Evolutionary conservation across 2,888 invertebrate species (phyloP), one percentile per base, ranked within the genome.

Genomic region (Nowickia ferox): DNA sequence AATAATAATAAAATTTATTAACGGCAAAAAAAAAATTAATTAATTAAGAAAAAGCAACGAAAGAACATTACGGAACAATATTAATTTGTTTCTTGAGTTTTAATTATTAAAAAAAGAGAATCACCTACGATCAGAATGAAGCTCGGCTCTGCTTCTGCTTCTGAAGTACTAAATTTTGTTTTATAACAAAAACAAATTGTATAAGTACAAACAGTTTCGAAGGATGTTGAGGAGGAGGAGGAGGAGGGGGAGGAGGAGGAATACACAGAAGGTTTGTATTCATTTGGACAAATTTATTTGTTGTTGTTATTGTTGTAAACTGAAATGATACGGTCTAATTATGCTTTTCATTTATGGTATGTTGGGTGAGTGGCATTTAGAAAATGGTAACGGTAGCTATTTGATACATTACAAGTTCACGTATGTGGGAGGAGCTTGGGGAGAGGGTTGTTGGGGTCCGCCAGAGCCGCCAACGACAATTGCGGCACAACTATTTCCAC

Each of bases 391-490:
- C 71, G 44, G 57, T 44, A 63, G 48, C 17, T 61, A 53, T 81
- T 53, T 55, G 66, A 59, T 19, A 53, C 46, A 87, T 91, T 92
- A 92, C 88, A 97, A 97, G 95, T 97, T 97, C 94, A 97, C 97
- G 95, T 97, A 97, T 91, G 97, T 97, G 90, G 97, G 97, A 94
- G 97, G 97, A 94, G 97, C 97, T 94, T 97, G 97, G 87, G 96
- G 96, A 89, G 95, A 94, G 87, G 93, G 93, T 88, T 94, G 93
- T 88, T 93, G 93, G 90, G 79, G 83, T 13, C 88, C 89, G 46
- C 88, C 87, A 42, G 87, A 85, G n/a, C 88, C 87, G 42, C 88
- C 87, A 48, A 66, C 83, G 13, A 66, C 55, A 68, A 65, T 75
- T 19, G 68, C 46, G 51, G 74, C 72, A 46, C 83, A 84, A 53